Percentiles rank a stretch among this genome's conserved stretches.
phyloP scores from a whole-genome alignment of 2,797 vertebrate species.

The Luscinia megarhynchos region DNA sequence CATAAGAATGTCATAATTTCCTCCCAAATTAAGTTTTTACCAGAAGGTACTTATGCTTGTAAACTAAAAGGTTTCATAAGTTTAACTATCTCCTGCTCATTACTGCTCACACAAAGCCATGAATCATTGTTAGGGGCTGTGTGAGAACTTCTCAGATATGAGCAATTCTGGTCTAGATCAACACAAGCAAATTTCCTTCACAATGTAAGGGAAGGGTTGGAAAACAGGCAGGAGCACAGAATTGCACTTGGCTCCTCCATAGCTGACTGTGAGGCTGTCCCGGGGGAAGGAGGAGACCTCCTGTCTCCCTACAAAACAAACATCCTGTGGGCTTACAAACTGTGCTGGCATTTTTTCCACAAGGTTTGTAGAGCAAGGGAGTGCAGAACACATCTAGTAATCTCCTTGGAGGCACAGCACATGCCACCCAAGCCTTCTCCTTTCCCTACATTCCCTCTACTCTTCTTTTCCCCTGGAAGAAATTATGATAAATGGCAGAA shows the following conservation, averaged over 20 bases:
- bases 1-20: background rate
- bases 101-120: background rate
- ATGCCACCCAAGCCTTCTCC: background rate
- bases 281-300: background rate
- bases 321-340: conserved; percentile 48
- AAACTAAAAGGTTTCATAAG: background rate
- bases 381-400: background rate
- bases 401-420: background rate
- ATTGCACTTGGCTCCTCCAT: background rate
- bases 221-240: background rate
- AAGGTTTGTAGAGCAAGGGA: background rate
- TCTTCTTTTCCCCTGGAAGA: background rate
- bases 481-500: background rate
- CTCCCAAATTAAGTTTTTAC: background rate
- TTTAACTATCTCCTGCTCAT: background rate
- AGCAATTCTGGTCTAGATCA: conserved; percentile 19
- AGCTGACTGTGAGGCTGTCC: background rate
- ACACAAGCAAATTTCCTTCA: background rate
- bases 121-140: conserved; percentile 39
- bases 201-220: background rate
- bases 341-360: background rate
- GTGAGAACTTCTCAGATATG: background rate
- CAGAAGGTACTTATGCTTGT: background rate
- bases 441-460: background rate
- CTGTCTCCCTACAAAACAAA: conserved; percentile 57